Evolutionary conservation across 2,113 vertebrate genomes (phyloP).

Genomic region (Bostrychus sinensis): DNA sequence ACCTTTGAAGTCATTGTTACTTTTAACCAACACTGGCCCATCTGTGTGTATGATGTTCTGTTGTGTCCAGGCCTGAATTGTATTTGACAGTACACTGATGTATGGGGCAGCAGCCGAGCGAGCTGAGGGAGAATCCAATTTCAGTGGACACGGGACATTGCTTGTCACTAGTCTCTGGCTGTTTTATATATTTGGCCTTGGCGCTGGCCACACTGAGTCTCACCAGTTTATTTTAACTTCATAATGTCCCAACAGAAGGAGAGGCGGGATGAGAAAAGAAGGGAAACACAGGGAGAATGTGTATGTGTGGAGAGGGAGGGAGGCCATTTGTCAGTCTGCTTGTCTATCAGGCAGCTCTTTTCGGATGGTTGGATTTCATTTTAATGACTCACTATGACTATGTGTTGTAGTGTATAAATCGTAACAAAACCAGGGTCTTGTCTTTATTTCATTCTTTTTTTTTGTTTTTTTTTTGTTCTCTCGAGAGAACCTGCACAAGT

Average conservation of each 20-base stretch:
- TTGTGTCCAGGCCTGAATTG: slow-evolving; percentile 18
- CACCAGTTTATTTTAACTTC: slow-evolving; percentile 32
- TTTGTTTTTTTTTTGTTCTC: no score
- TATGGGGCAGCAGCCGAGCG: slow-evolving; percentile 18
- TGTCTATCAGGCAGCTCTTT: slow-evolving; percentile 3
- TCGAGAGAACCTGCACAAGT: no score
- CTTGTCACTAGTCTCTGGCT: slow-evolving; percentile 39
- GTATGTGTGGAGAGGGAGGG: slow-evolving; percentile 36
- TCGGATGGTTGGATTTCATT: slow-evolving; percentile 19
- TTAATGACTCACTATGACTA: background rate
- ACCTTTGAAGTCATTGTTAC: background rate
- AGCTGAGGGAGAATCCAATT: slow-evolving; percentile 50
- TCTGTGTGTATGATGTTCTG: slow-evolving; percentile 15
- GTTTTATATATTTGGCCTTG: slow-evolving; percentile 50
- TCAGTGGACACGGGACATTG: slow-evolving; percentile 55
- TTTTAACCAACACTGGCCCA: background rate
- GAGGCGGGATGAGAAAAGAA: background rate
- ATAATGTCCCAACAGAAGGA: slow-evolving; percentile 35
- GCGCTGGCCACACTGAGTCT: slow-evolving; percentile 18
- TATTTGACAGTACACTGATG: slow-evolving; percentile 36
- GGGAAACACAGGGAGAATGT: slow-evolving; percentile 9
- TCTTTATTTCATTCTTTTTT: no score
- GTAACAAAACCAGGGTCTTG: no score
- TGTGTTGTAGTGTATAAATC: background rate
- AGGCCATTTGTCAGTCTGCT: slow-evolving; percentile 4